phyloP scores from a whole-genome alignment of 2,888 invertebrate species.

The Allolobophora icterica region DNA sequence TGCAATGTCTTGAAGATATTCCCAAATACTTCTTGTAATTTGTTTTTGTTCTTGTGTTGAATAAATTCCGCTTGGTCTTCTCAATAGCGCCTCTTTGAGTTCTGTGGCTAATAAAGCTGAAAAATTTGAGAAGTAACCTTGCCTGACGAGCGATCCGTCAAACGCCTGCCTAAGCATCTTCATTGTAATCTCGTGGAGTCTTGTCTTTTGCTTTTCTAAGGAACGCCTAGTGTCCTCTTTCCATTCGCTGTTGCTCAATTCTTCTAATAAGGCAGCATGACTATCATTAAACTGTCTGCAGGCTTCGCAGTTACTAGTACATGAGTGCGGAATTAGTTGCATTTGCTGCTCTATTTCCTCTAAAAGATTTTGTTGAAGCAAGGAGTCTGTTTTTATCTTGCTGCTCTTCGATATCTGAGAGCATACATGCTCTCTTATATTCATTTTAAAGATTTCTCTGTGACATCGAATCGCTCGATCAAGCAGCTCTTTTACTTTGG shows the following conservation, averaged over 20 bases:
- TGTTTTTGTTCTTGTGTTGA: not conserved
- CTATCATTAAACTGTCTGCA: not conserved
- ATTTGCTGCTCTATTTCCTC: not conserved
- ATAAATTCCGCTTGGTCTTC: not conserved
- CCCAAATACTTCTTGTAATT: not conserved
- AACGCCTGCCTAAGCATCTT: not conserved
- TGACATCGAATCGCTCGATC: not conserved
- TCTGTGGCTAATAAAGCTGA: not conserved
- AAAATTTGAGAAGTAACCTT: not conserved
- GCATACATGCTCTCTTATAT: not conserved
- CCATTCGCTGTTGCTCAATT: not conserved
- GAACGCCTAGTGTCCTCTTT: not conserved
- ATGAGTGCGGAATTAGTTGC: not conserved
- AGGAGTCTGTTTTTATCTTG: not conserved
- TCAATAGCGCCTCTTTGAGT: not conserved
- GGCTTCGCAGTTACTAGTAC: not conserved
- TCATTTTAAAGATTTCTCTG: not conserved
- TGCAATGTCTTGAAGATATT: not conserved
- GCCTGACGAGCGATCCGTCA: not conserved
- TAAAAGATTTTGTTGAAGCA: not conserved
- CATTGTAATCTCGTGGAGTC: not conserved
- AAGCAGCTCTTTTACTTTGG: not conserved
- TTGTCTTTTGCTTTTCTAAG: not conserved
- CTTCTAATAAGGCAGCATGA: not conserved
- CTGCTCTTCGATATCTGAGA: not conserved